Percentiles rank a stretch among this genome's conserved stretches.
Evolutionary conservation across 2,797 vertebrate genomes (phyloP).

Genomic region (Sciurus vulgaris): DNA sequence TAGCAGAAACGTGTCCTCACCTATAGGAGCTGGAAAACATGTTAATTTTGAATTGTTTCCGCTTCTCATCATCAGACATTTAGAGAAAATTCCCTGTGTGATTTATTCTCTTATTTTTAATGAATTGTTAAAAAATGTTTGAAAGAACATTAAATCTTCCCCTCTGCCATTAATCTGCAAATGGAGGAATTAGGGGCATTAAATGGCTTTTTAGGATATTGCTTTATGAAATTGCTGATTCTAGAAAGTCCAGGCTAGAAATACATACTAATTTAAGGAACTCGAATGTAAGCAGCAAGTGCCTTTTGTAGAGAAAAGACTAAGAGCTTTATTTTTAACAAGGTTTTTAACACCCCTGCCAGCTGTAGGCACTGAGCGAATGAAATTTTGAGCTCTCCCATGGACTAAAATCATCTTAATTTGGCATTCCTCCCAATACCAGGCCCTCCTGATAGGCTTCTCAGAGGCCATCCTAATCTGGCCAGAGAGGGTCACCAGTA

Average conservation of each 20-base stretch:
- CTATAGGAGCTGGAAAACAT: slow-evolving; percentile 80
- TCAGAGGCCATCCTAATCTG: slow-evolving; percentile 66
- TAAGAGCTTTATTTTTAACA: slow-evolving; percentile 89
- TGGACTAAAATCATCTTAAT: slow-evolving; percentile 88
- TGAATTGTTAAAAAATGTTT: slow-evolving; percentile 88
- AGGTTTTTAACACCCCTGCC: slow-evolving; percentile 87
- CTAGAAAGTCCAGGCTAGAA: slow-evolving; percentile 85
- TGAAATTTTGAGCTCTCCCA: slow-evolving; percentile 85
- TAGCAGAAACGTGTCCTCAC: slow-evolving; percentile 78
- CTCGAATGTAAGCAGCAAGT: slow-evolving; percentile 83
- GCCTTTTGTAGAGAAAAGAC: slow-evolving; percentile 87
- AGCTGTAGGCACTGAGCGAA: slow-evolving; percentile 85
- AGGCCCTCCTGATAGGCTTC: slow-evolving; percentile 79
- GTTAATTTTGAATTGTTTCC: slow-evolving; percentile 85
- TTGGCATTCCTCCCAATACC: slow-evolving; percentile 80
- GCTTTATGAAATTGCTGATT: slow-evolving; percentile 90
- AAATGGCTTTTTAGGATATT: slow-evolving; percentile 89
- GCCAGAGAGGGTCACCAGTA: slow-evolving; percentile 75
- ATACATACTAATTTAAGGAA: slow-evolving; percentile 88
- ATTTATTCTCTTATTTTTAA: slow-evolving; percentile 88
- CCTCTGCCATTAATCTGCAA: slow-evolving; percentile 87
- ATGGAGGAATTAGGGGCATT: slow-evolving; percentile 79
- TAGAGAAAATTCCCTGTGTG: slow-evolving; percentile 75
- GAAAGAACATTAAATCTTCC: slow-evolving; percentile 87
- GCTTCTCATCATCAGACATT: slow-evolving; percentile 76